Evolutionary conservation across 2,888 invertebrate genomes (phyloP).

Genomic region (Drosophila subquinaria): DNA sequence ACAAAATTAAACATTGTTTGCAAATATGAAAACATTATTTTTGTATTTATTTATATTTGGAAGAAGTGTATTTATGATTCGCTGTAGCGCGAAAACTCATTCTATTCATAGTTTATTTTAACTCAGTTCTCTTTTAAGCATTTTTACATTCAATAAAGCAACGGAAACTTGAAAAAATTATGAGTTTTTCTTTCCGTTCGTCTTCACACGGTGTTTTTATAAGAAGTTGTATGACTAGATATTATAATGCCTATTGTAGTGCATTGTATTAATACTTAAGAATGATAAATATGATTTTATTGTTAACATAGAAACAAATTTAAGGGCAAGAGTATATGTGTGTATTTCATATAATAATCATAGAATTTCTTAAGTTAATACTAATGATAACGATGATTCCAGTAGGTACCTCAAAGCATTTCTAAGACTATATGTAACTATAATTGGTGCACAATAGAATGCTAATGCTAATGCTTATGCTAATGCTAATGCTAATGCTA

Average conservation of each 20-base stretch:
- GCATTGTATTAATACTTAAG: conserved; percentile 8
- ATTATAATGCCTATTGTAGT: conserved; percentile 37
- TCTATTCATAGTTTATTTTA: conserved; percentile 26
- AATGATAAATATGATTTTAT: conserved; percentile 4
- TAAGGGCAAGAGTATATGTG: not conserved
- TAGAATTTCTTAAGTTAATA: not conserved
- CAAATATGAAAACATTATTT: not conserved
- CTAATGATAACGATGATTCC: not conserved
- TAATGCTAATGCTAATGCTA: not conserved
- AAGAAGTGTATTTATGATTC: conserved; percentile 35
- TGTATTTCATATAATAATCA: not conserved
- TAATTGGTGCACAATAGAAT: not conserved
- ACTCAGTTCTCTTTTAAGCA: conserved; percentile 10
- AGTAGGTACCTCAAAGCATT: too few relatives aligned
- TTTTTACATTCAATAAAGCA: conserved; percentile 34
- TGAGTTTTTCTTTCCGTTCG: conserved; percentile 51
- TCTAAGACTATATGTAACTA: too few relatives aligned
- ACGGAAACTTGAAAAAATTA: conserved; percentile 58
- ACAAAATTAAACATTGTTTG: not conserved
- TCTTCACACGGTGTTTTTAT: conserved; percentile 13
- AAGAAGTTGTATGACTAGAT: conserved; percentile 19
- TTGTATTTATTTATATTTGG: not conserved
- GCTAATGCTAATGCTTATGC: not conserved
- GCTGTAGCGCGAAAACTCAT: not conserved
- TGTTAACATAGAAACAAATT: not conserved